phyloP scores from a whole-genome alignment of 2,113 vertebrate species.

The Dromiciops gliroides region DNA sequence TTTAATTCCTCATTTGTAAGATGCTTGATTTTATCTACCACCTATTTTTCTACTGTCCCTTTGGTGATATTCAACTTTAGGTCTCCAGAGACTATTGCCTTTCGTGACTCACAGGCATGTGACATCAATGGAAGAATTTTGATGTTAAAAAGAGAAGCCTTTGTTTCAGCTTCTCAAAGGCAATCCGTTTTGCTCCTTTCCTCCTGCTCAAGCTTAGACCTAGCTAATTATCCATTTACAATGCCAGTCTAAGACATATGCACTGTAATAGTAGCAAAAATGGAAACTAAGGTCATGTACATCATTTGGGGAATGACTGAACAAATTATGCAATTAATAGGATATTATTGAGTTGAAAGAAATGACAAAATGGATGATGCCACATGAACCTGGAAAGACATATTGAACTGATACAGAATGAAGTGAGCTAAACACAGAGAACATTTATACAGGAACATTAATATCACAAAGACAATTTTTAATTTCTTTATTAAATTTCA shows the following conservation, averaged over 20 bases:
- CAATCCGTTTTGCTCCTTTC: not conserved
- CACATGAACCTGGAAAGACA: too few species aligned
- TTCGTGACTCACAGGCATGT: not conserved
- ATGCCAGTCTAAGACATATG: not conserved
- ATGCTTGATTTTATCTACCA: too few species aligned
- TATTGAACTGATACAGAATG: too few species aligned
- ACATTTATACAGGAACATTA: too few species aligned
- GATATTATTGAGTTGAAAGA: too few species aligned
- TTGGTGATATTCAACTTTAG: not conserved
- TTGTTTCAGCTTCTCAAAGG: not conserved
- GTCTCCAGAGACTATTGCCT: not conserved
- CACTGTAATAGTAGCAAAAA: not conserved
- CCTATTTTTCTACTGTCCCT: not conserved
- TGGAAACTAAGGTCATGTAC: not conserved
- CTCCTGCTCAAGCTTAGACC: not conserved
- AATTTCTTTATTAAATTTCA: too few species aligned
- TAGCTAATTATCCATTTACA: not conserved
- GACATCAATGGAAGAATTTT: not conserved
- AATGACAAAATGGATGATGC: too few species aligned
- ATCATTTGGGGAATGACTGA: not conserved
- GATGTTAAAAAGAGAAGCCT: not conserved
- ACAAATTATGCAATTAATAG: too few species aligned
- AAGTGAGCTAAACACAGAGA: too few species aligned
- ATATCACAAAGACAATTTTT: too few species aligned
- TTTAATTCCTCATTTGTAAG: not conserved